A percentile compares a stretch with the other conserved stretches of the same genome.
phyloP scores from a whole-genome alignment of 2,888 invertebrate genomes.

The Tuta absoluta region DNA sequence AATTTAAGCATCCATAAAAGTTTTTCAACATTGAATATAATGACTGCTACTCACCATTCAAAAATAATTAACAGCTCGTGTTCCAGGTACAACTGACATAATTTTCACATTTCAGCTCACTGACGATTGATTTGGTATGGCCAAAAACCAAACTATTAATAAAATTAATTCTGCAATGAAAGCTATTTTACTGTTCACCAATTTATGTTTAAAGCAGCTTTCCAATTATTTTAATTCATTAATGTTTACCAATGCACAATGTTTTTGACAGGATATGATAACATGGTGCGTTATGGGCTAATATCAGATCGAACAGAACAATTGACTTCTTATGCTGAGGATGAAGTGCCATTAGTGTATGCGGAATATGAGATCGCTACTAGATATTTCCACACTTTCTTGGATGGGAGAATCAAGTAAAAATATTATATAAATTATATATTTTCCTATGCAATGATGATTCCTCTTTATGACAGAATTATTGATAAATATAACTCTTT shows the following conservation, averaged over 20 bases:
- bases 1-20: too few relatives aligned
- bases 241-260: neutral
- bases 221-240: conserved; percentile 3
- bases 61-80: too few relatives aligned
- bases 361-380: conserved; percentile 62
- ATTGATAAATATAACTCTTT: conserved; percentile 25
- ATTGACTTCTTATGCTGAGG: conserved; percentile 51
- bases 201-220: neutral
- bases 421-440: neutral
- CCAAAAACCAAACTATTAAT: conserved; percentile 1
- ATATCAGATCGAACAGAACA: conserved; percentile 54
- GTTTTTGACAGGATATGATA: conserved; percentile 48
- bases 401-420: conserved; percentile 66
- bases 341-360: conserved; percentile 56
- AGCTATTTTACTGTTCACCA: neutral
- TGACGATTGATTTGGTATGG: neutral
- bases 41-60: too few relatives aligned
- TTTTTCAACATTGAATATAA: neutral
- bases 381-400: conserved; percentile 58
- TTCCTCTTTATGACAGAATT: neutral
- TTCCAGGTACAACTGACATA: too few relatives aligned
- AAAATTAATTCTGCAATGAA: conserved; percentile 2
- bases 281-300: conserved; percentile 57
- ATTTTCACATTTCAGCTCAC: neutral
- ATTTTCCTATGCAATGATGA: neutral